Percentiles rank a stretch among this genome's conserved stretches.
These are phyloP conservation scores for Linyphia triangularis DNA, from an alignment of 2,888 invertebrate species.

Conservation along the genomic window DNA sequence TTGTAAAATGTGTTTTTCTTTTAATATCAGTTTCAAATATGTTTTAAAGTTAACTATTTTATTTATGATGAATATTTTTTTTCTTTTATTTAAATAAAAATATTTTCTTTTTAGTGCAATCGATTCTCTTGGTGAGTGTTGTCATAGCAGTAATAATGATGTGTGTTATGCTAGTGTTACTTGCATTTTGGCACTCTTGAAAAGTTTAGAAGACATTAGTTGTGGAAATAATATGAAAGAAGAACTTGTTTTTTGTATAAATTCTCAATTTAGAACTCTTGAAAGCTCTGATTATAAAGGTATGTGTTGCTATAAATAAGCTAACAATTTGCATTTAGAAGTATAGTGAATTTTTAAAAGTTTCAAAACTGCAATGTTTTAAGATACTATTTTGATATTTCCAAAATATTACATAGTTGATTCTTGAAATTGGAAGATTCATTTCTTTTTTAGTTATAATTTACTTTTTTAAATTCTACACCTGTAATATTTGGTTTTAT, in stretches of 20 bases:
- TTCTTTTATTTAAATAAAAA: background rate
- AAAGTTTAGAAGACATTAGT: constrained; percentile 90
- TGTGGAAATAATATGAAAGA: constrained; percentile 86
- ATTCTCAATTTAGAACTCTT: constrained; percentile 85
- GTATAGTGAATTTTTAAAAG: background rate
- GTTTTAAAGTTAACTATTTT: no score
- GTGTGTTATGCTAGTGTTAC: constrained; percentile 79
- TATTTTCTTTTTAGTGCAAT: constrained; percentile 85
- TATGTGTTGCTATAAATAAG: background rate
- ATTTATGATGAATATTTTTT: background rate
- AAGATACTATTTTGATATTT: background rate
- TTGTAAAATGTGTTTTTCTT: no score
- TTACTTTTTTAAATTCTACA: no score
- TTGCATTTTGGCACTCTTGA: constrained; percentile 84
- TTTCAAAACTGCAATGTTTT: background rate
- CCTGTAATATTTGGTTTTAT: no score
- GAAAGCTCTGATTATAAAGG: constrained; percentile 87
- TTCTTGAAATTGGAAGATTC: no score
- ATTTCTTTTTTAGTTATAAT: no score
- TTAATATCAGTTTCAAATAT: no score
- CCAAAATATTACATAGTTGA: no score
- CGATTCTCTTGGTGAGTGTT: constrained; percentile 95
- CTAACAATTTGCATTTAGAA: no score
- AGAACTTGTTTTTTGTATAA: constrained; percentile 84
- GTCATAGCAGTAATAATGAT: constrained; percentile 87